Conservation (phyloP, 2,888 invertebrate species). For the Leucozona laternaria region DNA sequence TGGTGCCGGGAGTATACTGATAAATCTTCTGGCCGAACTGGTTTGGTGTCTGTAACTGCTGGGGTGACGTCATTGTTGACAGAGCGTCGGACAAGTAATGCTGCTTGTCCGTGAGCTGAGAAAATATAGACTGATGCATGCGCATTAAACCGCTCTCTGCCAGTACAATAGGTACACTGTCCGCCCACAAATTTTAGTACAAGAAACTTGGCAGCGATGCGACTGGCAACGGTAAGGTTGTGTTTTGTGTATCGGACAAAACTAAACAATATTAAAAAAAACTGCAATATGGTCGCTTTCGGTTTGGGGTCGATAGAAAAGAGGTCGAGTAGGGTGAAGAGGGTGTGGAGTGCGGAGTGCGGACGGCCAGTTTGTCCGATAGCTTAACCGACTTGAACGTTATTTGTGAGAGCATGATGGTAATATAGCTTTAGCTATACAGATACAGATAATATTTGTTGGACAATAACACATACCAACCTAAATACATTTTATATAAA, state of each 20-base stretch:
- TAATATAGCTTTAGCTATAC: neutral
- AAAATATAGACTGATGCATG: constrained; percentile 50
- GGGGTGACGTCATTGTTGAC: constrained; percentile 40
- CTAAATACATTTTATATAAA: neutral
- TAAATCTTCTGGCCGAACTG: constrained; percentile 47
- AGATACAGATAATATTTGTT: neutral
- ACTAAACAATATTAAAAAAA: constrained; percentile 4
- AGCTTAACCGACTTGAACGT: constrained; percentile 42
- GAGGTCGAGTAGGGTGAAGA: neutral
- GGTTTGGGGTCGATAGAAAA: neutral
- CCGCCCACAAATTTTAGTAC: neutral
- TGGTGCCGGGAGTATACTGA: constrained; percentile 52
- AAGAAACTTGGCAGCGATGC: constrained; percentile 59
- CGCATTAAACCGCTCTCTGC: constrained; percentile 50
- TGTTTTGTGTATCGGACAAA: constrained; percentile 54
- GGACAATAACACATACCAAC: neutral
- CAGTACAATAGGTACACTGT: neutral
- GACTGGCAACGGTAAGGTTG: neutral
- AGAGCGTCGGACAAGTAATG: constrained; percentile 67
- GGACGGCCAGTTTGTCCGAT: constrained; percentile 48
- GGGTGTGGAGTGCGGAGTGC: neutral
- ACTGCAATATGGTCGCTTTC: neutral
- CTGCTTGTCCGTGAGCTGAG: constrained; percentile 63
- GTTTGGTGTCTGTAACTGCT: constrained; percentile 26
- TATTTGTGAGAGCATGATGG: neutral